phyloP scores from a whole-genome alignment of 2,888 invertebrate species.

The Polydrusus pterygomalis region DNA sequence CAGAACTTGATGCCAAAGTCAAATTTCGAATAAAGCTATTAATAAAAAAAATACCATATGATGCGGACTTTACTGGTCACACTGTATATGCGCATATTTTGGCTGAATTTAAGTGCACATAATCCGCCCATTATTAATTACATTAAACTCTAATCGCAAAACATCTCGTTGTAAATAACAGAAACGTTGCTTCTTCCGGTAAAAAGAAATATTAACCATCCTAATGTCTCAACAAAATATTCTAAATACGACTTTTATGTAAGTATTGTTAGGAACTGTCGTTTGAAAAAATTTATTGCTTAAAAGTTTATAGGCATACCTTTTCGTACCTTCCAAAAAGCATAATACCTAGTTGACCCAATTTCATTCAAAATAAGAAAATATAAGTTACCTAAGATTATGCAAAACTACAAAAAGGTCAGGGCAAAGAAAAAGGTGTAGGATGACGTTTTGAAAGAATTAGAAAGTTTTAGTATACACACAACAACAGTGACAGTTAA shows the following conservation, averaged over 20 bases:
- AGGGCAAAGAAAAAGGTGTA: constrained; percentile 31
- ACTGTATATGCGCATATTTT: too few relatives aligned
- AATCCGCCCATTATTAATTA: too few relatives aligned
- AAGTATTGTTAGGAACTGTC: neutral
- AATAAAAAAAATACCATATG: too few relatives aligned
- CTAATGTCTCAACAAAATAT: too few relatives aligned
- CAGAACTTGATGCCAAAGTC: too few relatives aligned
- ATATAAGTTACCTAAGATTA: constrained; percentile 38
- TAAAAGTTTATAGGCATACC: constrained; percentile 12
- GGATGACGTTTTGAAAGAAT: constrained; percentile 39
- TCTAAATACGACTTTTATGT: neutral
- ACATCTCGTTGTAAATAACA: neutral
- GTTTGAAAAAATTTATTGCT: constrained; percentile 21
- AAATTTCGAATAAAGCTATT: too few relatives aligned
- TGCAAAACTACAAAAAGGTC: constrained; percentile 47
- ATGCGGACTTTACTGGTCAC: too few relatives aligned
- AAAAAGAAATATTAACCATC: too few relatives aligned
- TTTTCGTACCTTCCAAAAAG: constrained; percentile 20
- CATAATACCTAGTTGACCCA: constrained; percentile 43
- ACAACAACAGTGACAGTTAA: constrained; percentile 21
- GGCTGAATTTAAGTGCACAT: too few relatives aligned
- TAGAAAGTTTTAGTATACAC: constrained; percentile 42
- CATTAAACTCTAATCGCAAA: neutral
- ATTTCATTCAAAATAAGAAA: constrained; percentile 42
- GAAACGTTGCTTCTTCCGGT: neutral